Percentiles rank a stretch among this genome's conserved stretches.
These are phyloP conservation scores for Araneus ventricosus DNA, from an alignment of 1,140 invertebrate genomes.

Conservation along the genomic window DNA sequence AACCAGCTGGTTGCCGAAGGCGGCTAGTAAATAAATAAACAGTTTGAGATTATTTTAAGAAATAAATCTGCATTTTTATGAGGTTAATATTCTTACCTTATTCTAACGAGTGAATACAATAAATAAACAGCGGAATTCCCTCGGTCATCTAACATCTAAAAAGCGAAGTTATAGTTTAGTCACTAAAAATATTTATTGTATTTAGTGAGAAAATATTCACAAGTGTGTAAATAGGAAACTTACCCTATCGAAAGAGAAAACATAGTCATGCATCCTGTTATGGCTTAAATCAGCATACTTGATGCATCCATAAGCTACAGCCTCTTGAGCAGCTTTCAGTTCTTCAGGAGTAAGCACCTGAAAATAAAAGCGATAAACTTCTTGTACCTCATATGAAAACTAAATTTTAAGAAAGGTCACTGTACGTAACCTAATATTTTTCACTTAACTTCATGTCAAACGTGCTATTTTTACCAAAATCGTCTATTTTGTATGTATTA, in stretches of 20 bases:
- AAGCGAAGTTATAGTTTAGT: slow-evolving; percentile 55
- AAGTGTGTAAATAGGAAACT: slow-evolving; percentile 24
- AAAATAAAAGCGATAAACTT: slow-evolving; percentile 30
- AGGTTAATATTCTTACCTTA: slow-evolving; percentile 84
- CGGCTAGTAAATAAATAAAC: too few species aligned
- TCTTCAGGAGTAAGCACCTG: slow-evolving; percentile 90
- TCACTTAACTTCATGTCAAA: too few species aligned
- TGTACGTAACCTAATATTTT: too few species aligned
- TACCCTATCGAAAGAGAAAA: slow-evolving; percentile 98
- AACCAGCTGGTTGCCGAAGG: too few species aligned
- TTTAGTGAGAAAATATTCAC: neutral
- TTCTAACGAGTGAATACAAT: slow-evolving; percentile 96
- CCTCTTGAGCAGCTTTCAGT: slow-evolving; percentile 90
- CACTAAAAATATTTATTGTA: neutral
- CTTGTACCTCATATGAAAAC: neutral
- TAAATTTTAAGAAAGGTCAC: neutral
- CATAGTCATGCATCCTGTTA: slow-evolving; percentile 95
- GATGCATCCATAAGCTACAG: slow-evolving; percentile 98
- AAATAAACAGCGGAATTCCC: slow-evolving; percentile 99
- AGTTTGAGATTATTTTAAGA: too few species aligned
- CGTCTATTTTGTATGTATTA: too few species aligned
- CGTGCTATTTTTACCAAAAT: too few species aligned
- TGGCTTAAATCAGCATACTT: slow-evolving; percentile 99
- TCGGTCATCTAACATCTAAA: slow-evolving; percentile 97
- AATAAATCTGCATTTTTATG: too few species aligned